Percentiles rank a stretch among this genome's conserved stretches.
Conservation (phyloP, 2,797 vertebrate genomes). For the Sebastiscus tertius region DNA sequence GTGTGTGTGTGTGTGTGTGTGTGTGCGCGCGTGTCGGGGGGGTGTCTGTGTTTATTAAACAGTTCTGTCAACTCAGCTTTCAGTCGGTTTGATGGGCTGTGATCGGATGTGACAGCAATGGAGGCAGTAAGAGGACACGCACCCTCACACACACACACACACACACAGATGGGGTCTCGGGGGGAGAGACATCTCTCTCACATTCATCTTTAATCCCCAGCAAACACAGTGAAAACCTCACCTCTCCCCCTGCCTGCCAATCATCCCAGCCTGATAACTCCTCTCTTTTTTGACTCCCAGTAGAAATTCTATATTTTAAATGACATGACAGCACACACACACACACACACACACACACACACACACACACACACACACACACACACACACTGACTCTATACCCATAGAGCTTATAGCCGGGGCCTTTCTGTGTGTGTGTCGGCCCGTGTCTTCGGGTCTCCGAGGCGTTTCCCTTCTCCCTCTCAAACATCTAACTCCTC, state of each 20-base stretch:
- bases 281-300: constrained; percentile 46
- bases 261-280: constrained; percentile 56
- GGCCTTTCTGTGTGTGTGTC: neutral
- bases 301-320: constrained; percentile 40
- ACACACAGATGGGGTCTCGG: constrained; percentile 19
- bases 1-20: constrained; percentile 12
- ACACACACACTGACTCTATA: neutral
- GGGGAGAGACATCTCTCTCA: constrained; percentile 27
- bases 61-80: constrained; percentile 50
- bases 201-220: constrained; percentile 62
- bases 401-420: neutral
- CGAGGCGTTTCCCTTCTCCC: constrained; percentile 21
- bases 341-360: neutral
- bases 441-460: constrained; percentile 22
- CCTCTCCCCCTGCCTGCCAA: constrained; percentile 60
- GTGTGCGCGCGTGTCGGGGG: neutral
- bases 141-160: neutral
- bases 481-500: constrained; percentile 36
- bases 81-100: constrained; percentile 38
- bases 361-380: neutral
- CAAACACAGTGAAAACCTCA: constrained; percentile 65
- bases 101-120: constrained; percentile 49
- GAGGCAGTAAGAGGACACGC: constrained; percentile 15
- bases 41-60: constrained; percentile 50
- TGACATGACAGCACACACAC: constrained; percentile 14